Conservation (phyloP, 2,113 vertebrate genomes). For the Protobothrops mucrosquamatus region DNA sequence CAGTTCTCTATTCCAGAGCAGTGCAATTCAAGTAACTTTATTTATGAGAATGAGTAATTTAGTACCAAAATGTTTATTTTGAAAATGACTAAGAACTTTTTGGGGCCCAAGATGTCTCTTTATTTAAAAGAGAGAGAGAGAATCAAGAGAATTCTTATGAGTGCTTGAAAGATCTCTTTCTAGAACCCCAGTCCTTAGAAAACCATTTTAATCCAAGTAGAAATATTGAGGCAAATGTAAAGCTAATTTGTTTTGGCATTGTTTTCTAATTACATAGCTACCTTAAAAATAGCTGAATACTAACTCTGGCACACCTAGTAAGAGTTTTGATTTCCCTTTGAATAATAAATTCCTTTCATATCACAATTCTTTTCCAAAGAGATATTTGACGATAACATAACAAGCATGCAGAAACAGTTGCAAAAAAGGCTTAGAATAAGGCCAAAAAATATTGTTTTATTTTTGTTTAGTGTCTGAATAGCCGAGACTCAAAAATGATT, state of each 20-base stretch:
- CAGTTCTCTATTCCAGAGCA: neutral
- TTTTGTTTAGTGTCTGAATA: neutral
- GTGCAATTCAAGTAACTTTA: neutral
- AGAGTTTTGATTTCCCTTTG: neutral
- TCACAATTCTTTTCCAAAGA: neutral
- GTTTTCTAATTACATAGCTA: neutral
- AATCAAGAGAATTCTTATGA: neutral
- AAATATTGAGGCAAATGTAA: neutral
- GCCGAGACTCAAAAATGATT: neutral
- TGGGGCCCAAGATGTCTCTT: neutral
- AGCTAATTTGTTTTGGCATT: neutral
- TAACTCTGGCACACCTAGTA: neutral
- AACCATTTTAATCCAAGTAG: too few relatives aligned
- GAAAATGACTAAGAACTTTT: neutral
- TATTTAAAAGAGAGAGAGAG: neutral
- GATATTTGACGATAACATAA: neutral
- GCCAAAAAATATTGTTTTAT: neutral
- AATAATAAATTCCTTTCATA: neutral
- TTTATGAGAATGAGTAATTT: neutral
- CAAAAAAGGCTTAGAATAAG: neutral
- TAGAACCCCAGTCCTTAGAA: neutral
- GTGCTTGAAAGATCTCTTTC: neutral
- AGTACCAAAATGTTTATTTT: neutral
- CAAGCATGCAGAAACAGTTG: neutral
- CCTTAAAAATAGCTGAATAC: neutral